Evolutionary conservation across 2,113 vertebrate species (phyloP).

Genomic region (Oncorhynchus tshawytscha): DNA sequence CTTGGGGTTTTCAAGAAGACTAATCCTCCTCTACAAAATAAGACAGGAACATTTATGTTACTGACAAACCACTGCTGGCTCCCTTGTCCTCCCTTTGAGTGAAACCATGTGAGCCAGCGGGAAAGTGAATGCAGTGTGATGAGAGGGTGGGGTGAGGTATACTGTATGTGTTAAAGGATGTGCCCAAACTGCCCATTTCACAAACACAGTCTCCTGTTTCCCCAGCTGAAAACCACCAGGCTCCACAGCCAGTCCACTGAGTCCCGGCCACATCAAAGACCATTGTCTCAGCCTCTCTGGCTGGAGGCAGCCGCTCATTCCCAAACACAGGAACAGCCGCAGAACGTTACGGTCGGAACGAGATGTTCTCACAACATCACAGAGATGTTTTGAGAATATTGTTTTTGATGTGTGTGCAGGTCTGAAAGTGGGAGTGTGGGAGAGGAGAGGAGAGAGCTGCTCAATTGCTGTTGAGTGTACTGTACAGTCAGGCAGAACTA

Average conservation of each 20-base stretch:
- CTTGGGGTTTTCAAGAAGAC: too few relatives aligned
- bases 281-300: neutral
- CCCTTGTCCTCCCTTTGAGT: too few relatives aligned
- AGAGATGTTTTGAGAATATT: neutral
- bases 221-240: neutral
- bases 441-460: neutral
- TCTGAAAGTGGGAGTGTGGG: neutral
- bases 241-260: neutral
- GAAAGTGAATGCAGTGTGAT: too few relatives aligned
- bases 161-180: neutral
- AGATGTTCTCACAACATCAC: neutral
- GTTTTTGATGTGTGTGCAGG: neutral
- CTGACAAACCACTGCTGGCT: too few relatives aligned
- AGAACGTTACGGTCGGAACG: neutral
- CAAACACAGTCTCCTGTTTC: neutral
- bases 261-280: neutral
- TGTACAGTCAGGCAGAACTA: neutral
- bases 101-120: too few relatives aligned
- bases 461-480: neutral
- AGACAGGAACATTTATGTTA: too few relatives aligned
- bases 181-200: neutral
- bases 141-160: neutral
- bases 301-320: neutral
- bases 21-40: too few relatives aligned
- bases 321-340: neutral